Percentiles rank a stretch among this genome's conserved stretches.
These are phyloP conservation scores for Athrips mouffetella DNA, from an alignment of 2,888 invertebrate species.

Conservation along the genomic window DNA sequence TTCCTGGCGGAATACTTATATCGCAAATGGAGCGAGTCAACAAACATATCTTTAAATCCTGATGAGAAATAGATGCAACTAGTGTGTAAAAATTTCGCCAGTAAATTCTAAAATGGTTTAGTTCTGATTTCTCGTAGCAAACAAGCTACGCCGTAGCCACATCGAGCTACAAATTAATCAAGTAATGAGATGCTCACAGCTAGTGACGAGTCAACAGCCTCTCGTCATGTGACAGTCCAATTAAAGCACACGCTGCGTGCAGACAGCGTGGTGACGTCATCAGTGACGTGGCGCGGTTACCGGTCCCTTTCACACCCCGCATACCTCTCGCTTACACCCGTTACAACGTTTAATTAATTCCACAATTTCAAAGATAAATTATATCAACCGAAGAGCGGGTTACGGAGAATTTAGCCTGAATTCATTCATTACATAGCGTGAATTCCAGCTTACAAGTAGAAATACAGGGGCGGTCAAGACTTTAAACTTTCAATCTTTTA, in stretches of 20 bases:
- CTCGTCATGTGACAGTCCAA: background rate
- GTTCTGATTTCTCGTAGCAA: too few species aligned
- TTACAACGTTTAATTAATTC: conserved; percentile 1
- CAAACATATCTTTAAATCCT: too few species aligned
- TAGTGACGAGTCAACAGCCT: background rate
- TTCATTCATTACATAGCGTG: too few species aligned
- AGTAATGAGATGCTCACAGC: background rate
- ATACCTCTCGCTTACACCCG: background rate
- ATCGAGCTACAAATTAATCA: background rate
- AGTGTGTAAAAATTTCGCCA: too few species aligned
- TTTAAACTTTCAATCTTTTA: too few species aligned
- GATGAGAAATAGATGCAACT: too few species aligned
- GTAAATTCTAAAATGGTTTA: too few species aligned
- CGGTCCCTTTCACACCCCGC: background rate
- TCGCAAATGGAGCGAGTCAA: too few species aligned
- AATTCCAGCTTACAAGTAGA: too few species aligned
- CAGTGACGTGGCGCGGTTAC: conserved; percentile 1
- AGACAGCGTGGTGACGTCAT: conserved; percentile 1
- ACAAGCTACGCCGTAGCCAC: too few species aligned
- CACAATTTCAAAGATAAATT: background rate
- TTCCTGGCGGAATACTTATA: too few species aligned
- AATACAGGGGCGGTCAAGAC: too few species aligned
- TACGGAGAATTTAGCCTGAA: background rate
- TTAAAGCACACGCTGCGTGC: background rate
- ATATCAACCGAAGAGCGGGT: background rate